Conservation (phyloP, 2,113 vertebrate species). For the Origma solitaria region DNA sequence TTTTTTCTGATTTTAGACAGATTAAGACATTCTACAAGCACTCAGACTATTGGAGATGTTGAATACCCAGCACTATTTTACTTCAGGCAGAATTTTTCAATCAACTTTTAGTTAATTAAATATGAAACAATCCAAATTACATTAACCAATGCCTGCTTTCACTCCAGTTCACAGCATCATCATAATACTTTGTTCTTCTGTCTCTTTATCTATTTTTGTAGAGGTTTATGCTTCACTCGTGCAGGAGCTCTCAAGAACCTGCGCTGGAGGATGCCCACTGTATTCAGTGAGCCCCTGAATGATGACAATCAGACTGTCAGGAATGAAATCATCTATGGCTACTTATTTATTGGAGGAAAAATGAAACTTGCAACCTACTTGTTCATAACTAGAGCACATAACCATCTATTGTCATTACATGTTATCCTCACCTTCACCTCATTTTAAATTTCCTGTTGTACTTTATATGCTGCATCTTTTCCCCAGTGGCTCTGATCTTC, state of each 20-base stretch:
- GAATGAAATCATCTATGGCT: not conserved
- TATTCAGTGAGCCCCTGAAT: not conserved
- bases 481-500: not conserved
- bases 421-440: not conserved
- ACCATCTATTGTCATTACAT: not conserved
- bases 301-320: not conserved
- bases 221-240: not conserved
- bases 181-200: not conserved
- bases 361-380: not conserved
- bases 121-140: constrained; percentile 21
- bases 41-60: not conserved
- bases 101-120: constrained; percentile 27
- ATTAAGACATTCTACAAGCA: not conserved
- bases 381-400: not conserved
- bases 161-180: not conserved
- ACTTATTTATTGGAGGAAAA: not conserved
- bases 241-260: not conserved
- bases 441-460: not conserved
- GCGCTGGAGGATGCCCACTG: not conserved
- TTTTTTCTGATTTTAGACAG: not conserved
- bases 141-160: not conserved
- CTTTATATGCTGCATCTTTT: not conserved
- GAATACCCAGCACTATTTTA: not conserved
- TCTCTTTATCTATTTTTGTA: not conserved
- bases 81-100: constrained; percentile 16